Base-by-base conservation (phyloP, 2,797 vertebrate species). In the Eremophila alpestris region DNA sequence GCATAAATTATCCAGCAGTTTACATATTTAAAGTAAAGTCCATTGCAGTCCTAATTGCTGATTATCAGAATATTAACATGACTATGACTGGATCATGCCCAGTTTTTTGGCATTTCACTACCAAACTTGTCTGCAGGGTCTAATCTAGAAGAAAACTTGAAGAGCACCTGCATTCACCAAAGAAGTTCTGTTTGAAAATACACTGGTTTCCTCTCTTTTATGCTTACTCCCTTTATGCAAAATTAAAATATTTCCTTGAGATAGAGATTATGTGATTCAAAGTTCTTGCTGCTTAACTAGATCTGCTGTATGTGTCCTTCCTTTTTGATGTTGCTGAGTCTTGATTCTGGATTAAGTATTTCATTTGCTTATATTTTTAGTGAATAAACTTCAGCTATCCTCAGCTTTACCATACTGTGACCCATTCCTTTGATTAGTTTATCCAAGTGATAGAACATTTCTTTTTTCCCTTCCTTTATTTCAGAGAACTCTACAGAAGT, bases 391-490 rank as follows among this genome's bases (percentile, higher is more conserved):
- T 49, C n/a, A 89, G 2, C 8, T 80, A 8, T 43, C 5, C n/a
- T 85, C 13, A 23, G 27, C 5, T 68, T 80, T 59, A 34, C 4
- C 46, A n/a, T 5, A 43, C 10, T 36, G 2, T 32, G 68, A 70
- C 24, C 3, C 5, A 55, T 62, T 83, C 10, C 19, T 62, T 56
- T 69, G 4, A 1, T 38, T 52, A 64, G 5, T 21, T 13, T 77
- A 48, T 15, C 19, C 7, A 69, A 81, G 36, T 30, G 6, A 34
- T 27, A 6, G 48, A 71, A 27, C 6, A 9, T 22, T 58, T 26
- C 0, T 22, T 40, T 26, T 11, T 3, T 2, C 1, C 1, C 1
- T 51, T 41, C 11, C 4, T 46, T 54, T 54, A 30, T 60, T 56
- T 76, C 24, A 51, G 34, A 68, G 3, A 76, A 23, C 3, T 41